Percentiles rank a stretch among this genome's conserved stretches.
Evolutionary conservation across 2,888 invertebrate species (phyloP).

Genomic region (Drosophila parthenogenetica): DNA sequence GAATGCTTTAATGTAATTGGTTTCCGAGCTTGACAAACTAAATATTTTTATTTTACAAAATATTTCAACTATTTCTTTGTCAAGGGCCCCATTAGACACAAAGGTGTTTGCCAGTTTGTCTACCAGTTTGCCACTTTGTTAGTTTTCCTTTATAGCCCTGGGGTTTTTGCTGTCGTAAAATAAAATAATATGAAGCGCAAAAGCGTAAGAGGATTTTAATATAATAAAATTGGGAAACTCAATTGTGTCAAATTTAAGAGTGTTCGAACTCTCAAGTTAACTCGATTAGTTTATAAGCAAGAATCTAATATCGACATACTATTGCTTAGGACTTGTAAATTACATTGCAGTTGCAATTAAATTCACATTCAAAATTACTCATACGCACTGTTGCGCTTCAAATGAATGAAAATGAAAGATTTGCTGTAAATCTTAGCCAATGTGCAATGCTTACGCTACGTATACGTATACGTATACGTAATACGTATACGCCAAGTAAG

Average conservation of each 20-base stretch:
- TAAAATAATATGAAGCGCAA: conserved; percentile 19
- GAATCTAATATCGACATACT: conserved; percentile 33
- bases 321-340: conserved; percentile 36
- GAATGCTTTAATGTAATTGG: conserved; percentile 58
- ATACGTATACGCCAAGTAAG: conserved; percentile 35
- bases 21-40: conserved; percentile 23
- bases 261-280: conserved; percentile 12
- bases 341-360: conserved; percentile 57
- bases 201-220: conserved; percentile 27
- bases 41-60: conserved; percentile 21
- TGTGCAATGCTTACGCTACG: conserved; percentile 25
- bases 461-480: no score
- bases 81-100: conserved; percentile 17
- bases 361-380: conserved; percentile 59
- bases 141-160: conserved; percentile 8
- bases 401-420: conserved; percentile 19
- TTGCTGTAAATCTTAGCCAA: conserved; percentile 6
- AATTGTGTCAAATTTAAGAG: not conserved
- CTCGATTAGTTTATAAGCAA: conserved; percentile 24
- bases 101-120: conserved; percentile 23
- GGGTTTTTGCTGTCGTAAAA: conserved; percentile 29
- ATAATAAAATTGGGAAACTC: conserved; percentile 8
- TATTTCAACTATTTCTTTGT: conserved; percentile 47
- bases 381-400: conserved; percentile 69
- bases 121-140: conserved; percentile 11